Evolutionary conservation across 1,140 invertebrate species (phyloP).

Genomic region (Drosophila varians): DNA sequence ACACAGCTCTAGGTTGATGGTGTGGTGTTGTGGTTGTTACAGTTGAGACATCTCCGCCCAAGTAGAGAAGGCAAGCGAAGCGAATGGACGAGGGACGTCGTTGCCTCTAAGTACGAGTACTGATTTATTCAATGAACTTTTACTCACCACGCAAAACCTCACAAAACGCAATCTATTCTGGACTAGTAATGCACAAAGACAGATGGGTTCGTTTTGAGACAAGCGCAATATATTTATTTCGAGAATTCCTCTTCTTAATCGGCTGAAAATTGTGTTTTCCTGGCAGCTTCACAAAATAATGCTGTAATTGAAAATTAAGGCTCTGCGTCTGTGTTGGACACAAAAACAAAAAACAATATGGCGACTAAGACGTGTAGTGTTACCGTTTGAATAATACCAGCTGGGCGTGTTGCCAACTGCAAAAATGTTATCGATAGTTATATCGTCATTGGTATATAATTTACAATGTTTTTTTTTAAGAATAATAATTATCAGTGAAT

Average conservation of each 20-base stretch:
- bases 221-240: slow-evolving; percentile 66
- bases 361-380: background rate
- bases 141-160: slow-evolving; percentile 68
- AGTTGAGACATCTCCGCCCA: slow-evolving; percentile 23
- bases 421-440: background rate
- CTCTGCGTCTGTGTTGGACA: background rate
- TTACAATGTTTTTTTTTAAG: background rate
- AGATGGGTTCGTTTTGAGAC: slow-evolving; percentile 44
- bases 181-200: slow-evolving; percentile 69
- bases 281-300: slow-evolving; percentile 43
- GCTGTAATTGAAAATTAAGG: slow-evolving; percentile 14
- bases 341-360: slow-evolving; percentile 29
- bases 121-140: slow-evolving; percentile 68
- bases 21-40: slow-evolving; percentile 13
- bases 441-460: no score
- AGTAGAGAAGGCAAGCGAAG: background rate
- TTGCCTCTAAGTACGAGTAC: slow-evolving; percentile 37
- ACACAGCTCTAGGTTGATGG: background rate
- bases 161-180: slow-evolving; percentile 65
- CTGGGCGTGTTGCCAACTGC: background rate
- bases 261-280: slow-evolving; percentile 51
- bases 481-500: no score
- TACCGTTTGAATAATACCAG: background rate
- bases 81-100: slow-evolving; percentile 11
- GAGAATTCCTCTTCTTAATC: slow-evolving; percentile 53